phyloP scores from a whole-genome alignment of 2,888 invertebrate genomes.

The Invenusta paracnida region DNA sequence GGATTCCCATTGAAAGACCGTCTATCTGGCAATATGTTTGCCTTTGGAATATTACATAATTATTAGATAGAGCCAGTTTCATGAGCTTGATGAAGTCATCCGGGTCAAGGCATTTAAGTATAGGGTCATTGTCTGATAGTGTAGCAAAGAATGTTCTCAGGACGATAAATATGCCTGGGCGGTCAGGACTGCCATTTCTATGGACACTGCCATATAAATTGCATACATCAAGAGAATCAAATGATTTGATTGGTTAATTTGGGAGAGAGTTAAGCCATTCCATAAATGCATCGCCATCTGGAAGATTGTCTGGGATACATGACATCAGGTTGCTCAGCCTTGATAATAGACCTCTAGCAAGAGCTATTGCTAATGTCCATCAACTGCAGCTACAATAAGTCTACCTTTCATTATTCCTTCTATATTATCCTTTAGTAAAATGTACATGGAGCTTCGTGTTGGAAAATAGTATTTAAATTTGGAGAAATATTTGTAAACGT shows the following conservation, averaged over 20 bases:
- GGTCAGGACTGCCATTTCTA: not conserved
- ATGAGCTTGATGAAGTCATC: not conserved
- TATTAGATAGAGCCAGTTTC: not conserved
- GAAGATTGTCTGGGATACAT: too few species aligned
- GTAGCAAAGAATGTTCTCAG: not conserved
- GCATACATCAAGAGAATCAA: not conserved
- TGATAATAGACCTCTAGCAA: too few species aligned
- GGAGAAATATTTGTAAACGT: too few species aligned
- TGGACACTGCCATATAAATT: not conserved
- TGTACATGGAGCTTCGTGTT: too few species aligned
- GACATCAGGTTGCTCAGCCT: too few species aligned
- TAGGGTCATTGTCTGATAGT: not conserved
- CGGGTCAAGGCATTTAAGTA: not conserved
- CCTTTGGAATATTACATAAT: not conserved
- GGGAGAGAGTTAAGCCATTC: not conserved
- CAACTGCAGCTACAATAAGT: too few species aligned
- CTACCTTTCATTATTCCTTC: too few species aligned
- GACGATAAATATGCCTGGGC: not conserved
- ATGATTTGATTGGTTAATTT: not conserved
- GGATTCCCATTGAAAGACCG: too few species aligned
- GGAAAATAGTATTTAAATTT: too few species aligned
- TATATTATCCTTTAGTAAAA: too few species aligned
- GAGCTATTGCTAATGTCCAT: too few species aligned
- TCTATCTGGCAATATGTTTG: not conserved
- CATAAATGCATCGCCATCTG: too few species aligned